phyloP scores from a whole-genome alignment of 2,888 invertebrate species.

The Antitype chi region DNA sequence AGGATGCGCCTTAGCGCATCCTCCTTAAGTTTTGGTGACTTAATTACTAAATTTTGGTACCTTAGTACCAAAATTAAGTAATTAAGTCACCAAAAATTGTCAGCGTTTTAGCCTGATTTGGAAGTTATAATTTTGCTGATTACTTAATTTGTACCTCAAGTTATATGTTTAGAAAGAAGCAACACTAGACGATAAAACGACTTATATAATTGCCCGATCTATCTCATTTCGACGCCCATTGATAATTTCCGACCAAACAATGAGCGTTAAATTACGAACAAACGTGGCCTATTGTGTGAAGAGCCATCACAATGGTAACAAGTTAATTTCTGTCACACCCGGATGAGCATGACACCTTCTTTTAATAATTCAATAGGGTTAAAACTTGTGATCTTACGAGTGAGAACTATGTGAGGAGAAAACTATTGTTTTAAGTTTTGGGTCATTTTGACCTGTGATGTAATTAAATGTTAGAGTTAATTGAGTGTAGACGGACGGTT shows the following conservation, averaged over 20 bases:
- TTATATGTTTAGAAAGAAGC: background rate
- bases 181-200: background rate
- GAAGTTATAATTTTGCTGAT: background rate
- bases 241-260: slow-evolving; percentile 22
- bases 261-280: slow-evolving; percentile 3
- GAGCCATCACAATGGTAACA: slow-evolving; percentile 30
- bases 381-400: slow-evolving; percentile 19
- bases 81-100: too few species aligned
- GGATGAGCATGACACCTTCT: slow-evolving; percentile 26
- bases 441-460: slow-evolving; percentile 61
- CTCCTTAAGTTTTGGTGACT: too few species aligned
- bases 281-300: slow-evolving; percentile 37
- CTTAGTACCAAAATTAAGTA: too few species aligned
- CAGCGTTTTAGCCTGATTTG: too few species aligned
- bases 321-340: slow-evolving; percentile 23
- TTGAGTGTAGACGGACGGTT: slow-evolving; percentile 20
- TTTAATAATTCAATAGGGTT: slow-evolving; percentile 36
- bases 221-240: slow-evolving; percentile 19
- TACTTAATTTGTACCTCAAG: background rate
- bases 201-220: slow-evolving; percentile 17
- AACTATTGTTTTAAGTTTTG: slow-evolving; percentile 58
- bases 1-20: too few species aligned
- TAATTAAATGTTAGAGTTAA: slow-evolving; percentile 48
- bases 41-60: too few species aligned
- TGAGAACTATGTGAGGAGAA: slow-evolving; percentile 46